phyloP scores from a whole-genome alignment of 2,888 invertebrate genomes.

The Leptura quadrifasciata region DNA sequence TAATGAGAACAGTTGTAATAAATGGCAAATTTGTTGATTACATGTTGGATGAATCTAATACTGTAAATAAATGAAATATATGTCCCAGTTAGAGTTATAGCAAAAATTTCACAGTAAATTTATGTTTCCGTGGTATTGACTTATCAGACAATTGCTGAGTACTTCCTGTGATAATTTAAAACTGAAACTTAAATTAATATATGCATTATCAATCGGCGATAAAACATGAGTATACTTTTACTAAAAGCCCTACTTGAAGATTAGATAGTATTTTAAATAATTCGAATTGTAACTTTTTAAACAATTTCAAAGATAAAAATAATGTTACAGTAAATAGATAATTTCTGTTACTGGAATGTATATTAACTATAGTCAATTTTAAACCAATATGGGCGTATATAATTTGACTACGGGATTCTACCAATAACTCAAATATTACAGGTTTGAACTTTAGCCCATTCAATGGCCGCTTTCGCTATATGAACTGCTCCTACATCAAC shows the following conservation, averaged over 20 bases:
- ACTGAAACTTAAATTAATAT: not conserved
- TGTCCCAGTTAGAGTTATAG: not conserved
- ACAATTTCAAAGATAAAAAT: no score
- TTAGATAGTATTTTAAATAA: not conserved
- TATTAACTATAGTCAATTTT: no score
- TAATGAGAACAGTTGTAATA: constrained; percentile 50
- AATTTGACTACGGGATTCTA: no score
- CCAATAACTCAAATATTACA: no score
- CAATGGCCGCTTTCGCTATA: no score
- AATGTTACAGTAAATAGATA: no score
- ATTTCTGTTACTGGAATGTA: no score
- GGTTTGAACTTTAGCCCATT: no score
- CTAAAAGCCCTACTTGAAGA: not conserved
- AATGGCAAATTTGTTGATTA: constrained; percentile 44
- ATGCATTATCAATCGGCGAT: not conserved
- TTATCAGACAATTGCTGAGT: not conserved
- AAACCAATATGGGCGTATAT: no score
- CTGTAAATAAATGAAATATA: not conserved
- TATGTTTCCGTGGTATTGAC: not conserved
- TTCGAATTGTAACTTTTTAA: no score
- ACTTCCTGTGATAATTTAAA: not conserved
- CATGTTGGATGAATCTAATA: not conserved
- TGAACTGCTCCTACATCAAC: no score
- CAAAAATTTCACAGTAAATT: no score
- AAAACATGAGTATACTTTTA: not conserved